phyloP scores from a whole-genome alignment of 2,113 vertebrate genomes.

The Platycercus adscitus region DNA sequence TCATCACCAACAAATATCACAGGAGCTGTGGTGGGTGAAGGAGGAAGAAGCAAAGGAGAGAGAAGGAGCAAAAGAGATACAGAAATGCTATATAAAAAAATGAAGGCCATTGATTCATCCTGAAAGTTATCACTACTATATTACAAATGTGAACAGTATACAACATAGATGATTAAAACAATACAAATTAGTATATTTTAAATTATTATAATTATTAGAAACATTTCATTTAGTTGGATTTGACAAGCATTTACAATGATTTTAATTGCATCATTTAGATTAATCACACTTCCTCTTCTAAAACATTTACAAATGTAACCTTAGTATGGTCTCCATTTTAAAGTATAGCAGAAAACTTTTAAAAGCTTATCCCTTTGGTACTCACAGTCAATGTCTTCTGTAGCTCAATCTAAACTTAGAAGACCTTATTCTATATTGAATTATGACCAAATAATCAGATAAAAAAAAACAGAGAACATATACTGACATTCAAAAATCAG shows the following conservation, averaged over 20 bases:
- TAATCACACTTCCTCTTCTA: not conserved
- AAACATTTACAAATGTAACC: not conserved
- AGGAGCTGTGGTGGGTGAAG: accelerated
- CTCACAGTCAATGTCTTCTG: not conserved
- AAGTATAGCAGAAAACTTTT: not conserved
- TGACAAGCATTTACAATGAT: not conserved
- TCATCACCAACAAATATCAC: not conserved
- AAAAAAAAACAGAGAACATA: not conserved
- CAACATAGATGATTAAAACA: not conserved
- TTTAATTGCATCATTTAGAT: not conserved
- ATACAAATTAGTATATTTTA: not conserved
- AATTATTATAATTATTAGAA: not conserved
- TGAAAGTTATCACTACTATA: not conserved
- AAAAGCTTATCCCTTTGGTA: not conserved
- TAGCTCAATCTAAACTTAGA: not conserved
- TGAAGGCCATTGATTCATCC: not conserved
- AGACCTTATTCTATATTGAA: not conserved
- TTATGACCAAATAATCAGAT: not conserved
- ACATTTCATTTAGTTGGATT: not conserved
- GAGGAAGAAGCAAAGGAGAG: not conserved
- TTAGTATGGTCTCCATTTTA: not conserved
- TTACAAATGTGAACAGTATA: not conserved
- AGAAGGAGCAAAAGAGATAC: not conserved
- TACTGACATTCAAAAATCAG: not conserved
- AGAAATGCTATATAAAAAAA: not conserved